A percentile compares a stretch with the other conserved stretches of the same genome.
These are phyloP conservation scores for Beris morrisii DNA, from an alignment of 2,888 invertebrate species.

Conservation along the genomic window DNA sequence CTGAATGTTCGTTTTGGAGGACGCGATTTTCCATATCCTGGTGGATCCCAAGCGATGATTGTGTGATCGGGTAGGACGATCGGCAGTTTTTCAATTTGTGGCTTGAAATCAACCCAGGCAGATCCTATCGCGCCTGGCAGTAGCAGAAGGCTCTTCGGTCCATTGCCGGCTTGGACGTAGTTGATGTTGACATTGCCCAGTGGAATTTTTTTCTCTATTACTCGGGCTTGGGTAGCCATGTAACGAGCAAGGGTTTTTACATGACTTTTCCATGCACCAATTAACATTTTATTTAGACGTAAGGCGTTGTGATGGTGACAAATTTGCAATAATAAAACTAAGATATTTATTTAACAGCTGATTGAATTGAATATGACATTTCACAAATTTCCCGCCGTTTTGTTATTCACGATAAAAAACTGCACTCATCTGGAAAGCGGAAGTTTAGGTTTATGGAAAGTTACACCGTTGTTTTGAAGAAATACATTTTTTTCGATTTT, in stretches of 20 bases:
- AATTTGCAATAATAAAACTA: no score
- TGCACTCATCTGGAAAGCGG: no score
- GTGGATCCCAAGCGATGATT: conserved; percentile 76
- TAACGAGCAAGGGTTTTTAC: neutral
- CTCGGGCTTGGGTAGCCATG: conserved; percentile 32
- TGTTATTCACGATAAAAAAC: no score
- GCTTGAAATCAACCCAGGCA: conserved; percentile 80
- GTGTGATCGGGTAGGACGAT: conserved; percentile 50
- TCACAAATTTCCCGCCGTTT: no score
- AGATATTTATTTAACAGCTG: no score
- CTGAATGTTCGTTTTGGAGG: conserved; percentile 76
- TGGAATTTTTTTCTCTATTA: conserved; percentile 62
- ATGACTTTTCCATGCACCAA: neutral
- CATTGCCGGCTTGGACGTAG: conserved; percentile 62
- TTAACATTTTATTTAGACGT: neutral
- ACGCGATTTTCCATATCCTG: conserved; percentile 82
- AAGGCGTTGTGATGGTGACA: no score
- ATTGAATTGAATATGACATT: no score
- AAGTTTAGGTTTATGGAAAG: no score
- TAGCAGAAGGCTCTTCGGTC: conserved; percentile 61
- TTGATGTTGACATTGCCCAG: conserved; percentile 65
- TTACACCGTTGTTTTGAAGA: no score
- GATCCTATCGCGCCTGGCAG: conserved; percentile 82
- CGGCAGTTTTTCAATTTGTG: conserved; percentile 67
- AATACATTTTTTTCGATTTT: no score